Conservation (phyloP, 2,888 invertebrate species). For the Sesia apiformis region DNA sequence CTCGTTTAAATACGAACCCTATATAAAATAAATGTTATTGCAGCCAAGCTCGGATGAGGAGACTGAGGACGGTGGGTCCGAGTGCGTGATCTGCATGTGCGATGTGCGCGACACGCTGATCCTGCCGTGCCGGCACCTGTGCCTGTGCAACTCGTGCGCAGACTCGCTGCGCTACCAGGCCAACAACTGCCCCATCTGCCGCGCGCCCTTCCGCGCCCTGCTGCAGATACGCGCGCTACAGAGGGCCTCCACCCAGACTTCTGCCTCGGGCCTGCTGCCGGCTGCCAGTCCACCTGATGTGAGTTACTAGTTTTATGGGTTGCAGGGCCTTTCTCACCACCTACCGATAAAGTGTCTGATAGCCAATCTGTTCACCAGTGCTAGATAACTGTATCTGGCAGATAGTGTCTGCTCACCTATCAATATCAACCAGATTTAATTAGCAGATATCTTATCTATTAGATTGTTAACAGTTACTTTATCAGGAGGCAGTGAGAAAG, state of each 20-base stretch:
- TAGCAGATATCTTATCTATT: too few species aligned
- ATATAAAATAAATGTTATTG: background rate
- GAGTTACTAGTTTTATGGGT: background rate
- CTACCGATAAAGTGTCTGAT: too few species aligned
- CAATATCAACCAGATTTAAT: too few species aligned
- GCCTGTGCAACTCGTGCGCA: slow-evolving; percentile 97
- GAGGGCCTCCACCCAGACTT: slow-evolving; percentile 75
- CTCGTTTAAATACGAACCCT: too few species aligned
- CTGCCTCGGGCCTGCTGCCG: slow-evolving; percentile 53
- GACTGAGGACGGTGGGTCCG: slow-evolving; percentile 94
- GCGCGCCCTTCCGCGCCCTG: slow-evolving; percentile 98
- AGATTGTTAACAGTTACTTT: too few species aligned
- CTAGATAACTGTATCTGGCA: too few species aligned
- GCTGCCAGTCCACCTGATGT: slow-evolving; percentile 45
- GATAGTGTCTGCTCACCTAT: too few species aligned
- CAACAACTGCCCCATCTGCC: slow-evolving; percentile 98
- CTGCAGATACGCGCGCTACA: slow-evolving; percentile 96
- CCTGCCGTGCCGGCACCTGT: slow-evolving; percentile 98
- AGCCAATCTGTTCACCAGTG: too few species aligned
- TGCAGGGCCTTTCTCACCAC: too few species aligned
- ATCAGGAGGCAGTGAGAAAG: too few species aligned
- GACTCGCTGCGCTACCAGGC: slow-evolving; percentile 97
- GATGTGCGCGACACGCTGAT: slow-evolving; percentile 98
- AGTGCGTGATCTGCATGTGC: slow-evolving; percentile 99
- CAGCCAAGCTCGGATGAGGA: slow-evolving; percentile 84